phyloP scores from a whole-genome alignment of 2,113 vertebrate genomes.

The Arenaria interpres region DNA sequence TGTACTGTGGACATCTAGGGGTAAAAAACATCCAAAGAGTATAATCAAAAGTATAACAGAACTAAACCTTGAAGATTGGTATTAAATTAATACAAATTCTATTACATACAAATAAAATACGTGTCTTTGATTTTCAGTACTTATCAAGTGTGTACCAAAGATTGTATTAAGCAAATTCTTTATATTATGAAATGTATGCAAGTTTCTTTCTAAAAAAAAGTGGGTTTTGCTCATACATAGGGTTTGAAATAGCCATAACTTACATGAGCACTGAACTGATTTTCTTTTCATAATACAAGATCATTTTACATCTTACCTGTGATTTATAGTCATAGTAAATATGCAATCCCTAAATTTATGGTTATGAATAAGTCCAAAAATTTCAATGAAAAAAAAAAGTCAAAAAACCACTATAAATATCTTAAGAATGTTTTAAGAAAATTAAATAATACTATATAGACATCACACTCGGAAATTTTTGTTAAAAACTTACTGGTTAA shows the following conservation, averaged over 20 bases:
- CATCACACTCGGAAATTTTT: background rate
- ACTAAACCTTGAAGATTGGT: background rate
- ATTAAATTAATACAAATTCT: background rate
- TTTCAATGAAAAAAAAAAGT: background rate
- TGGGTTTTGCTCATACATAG: background rate
- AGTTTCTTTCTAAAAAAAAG: background rate
- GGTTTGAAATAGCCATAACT: background rate
- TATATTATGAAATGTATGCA: background rate
- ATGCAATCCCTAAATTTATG: background rate
- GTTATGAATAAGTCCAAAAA: background rate
- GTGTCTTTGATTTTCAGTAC: background rate
- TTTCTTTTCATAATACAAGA: background rate
- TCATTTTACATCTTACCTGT: background rate
- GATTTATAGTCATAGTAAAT: background rate
- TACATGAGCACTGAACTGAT: background rate
- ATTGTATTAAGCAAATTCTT: background rate
- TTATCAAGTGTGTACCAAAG: background rate
- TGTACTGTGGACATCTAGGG: background rate
- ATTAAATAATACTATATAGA: background rate
- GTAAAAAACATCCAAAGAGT: background rate
- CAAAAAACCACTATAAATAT: background rate
- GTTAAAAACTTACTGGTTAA: background rate
- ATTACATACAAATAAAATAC: background rate
- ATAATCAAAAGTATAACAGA: background rate
- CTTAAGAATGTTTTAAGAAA: background rate